These are phyloP conservation scores for Dipodomys ordii DNA, from an alignment of 2,113 vertebrate species.

Conservation along the genomic window DNA sequence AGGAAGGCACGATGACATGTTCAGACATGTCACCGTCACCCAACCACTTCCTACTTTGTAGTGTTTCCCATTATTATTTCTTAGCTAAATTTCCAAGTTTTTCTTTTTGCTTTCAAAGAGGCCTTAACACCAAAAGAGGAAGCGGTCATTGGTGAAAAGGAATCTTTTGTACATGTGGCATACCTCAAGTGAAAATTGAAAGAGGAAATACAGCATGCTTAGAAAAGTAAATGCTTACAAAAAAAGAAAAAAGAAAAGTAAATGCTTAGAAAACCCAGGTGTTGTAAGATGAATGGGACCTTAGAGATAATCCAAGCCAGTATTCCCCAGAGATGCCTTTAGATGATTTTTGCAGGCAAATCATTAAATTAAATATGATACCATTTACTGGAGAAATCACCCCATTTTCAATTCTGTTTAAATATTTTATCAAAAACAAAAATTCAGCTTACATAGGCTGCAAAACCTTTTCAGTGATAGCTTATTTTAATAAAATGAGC, in stretches of 20 bases:
- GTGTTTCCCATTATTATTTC: neutral
- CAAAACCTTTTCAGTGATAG: neutral
- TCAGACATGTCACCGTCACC: neutral
- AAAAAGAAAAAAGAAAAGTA: neutral
- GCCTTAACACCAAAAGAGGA: neutral
- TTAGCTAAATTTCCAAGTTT: slow-evolving; percentile 15
- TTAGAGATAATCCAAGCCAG: neutral
- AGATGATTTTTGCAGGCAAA: neutral
- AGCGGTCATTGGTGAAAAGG: neutral
- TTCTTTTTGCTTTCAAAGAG: neutral
- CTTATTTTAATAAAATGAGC: slow-evolving; percentile 32
- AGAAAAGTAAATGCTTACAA: slow-evolving; percentile 29
- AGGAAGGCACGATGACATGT: neutral
- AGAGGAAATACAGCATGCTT: neutral
- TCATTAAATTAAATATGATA: slow-evolving; percentile 5
- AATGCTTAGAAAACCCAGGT: neutral
- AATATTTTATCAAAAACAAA: neutral
- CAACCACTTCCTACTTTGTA: slow-evolving; percentile 16
- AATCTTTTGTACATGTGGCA: neutral
- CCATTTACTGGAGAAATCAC: neutral
- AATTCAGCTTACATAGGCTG: neutral
- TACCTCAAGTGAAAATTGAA: neutral
- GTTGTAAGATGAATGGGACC: neutral
- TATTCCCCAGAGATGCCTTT: neutral
- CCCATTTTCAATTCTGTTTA: neutral